Conservation (phyloP, 2,888 invertebrate species). For the Zootermopsis nevadensis region DNA sequence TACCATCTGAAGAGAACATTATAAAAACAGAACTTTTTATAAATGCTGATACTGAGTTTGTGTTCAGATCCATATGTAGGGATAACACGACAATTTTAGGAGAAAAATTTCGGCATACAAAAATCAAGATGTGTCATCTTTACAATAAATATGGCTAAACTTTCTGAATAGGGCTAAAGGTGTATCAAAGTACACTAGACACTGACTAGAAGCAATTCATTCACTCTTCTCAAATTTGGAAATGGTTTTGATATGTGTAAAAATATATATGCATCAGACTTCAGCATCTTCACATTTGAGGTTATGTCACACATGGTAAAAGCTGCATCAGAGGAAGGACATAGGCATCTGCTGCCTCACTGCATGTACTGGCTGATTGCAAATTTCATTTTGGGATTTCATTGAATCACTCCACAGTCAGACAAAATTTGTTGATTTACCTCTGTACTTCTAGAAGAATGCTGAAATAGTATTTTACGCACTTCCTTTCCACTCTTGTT, state of each 20-base stretch:
- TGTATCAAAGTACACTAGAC: constrained; percentile 13
- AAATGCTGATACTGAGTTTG: background rate
- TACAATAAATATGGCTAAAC: background rate
- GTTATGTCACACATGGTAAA: background rate
- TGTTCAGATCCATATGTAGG: background rate
- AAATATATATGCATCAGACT: constrained; percentile 6
- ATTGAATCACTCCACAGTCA: too few relatives aligned
- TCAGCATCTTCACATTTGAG: background rate
- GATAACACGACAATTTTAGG: background rate
- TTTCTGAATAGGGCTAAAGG: background rate
- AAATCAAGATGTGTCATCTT: background rate
- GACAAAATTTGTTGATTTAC: too few relatives aligned
- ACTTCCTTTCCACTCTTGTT: too few relatives aligned
- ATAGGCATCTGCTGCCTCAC: too few relatives aligned
- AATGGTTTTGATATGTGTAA: background rate
- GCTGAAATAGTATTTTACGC: too few relatives aligned
- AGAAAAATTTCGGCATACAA: background rate
- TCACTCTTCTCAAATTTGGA: background rate
- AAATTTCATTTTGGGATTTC: too few relatives aligned
- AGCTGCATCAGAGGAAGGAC: background rate
- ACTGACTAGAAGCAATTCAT: background rate
- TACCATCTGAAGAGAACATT: too few relatives aligned
- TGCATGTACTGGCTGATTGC: too few relatives aligned
- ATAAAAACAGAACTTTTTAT: too few relatives aligned
- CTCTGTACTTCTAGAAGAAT: too few relatives aligned